These are phyloP conservation scores for Heloderma charlesbogerti DNA, from an alignment of 2,113 vertebrate genomes.

Conservation along the genomic window DNA sequence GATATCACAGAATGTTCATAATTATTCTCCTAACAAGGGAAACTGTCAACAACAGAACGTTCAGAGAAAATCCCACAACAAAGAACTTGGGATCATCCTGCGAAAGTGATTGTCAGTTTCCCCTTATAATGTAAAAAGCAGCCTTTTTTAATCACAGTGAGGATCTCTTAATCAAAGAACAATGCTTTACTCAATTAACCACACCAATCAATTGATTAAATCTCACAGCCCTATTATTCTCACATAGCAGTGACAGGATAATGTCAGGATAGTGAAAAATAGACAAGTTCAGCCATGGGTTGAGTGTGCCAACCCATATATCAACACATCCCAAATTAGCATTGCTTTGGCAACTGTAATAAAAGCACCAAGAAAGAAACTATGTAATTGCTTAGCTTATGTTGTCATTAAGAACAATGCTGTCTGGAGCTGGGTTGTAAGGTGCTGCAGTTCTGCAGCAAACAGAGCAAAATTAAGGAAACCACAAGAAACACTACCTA, in stretches of 20 bases:
- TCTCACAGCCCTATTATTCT: slow-evolving; percentile 14
- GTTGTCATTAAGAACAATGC: slow-evolving; percentile 12
- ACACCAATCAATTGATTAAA: slow-evolving; percentile 6
- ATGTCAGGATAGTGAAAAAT: slow-evolving; percentile 7
- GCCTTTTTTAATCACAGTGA: neutral
- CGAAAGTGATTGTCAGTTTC: neutral
- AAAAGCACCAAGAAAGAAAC: slow-evolving; percentile 34
- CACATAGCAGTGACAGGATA: slow-evolving; percentile 5
- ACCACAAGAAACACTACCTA: neutral
- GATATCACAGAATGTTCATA: neutral
- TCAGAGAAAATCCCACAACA: neutral
- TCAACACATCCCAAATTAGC: slow-evolving; percentile 4
- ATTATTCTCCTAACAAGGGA: slow-evolving; percentile 1
- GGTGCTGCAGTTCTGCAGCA: neutral
- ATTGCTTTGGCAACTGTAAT: slow-evolving; percentile 50
- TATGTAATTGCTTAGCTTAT: slow-evolving; percentile 13
- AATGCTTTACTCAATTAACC: slow-evolving; percentile 1
- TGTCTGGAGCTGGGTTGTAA: slow-evolving; percentile 30
- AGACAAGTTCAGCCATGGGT: slow-evolving; percentile 23
- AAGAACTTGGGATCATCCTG: neutral
- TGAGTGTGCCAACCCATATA: neutral
- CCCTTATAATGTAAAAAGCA: neutral
- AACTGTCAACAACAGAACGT: neutral
- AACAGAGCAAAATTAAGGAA: neutral
- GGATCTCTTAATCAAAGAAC: slow-evolving; percentile 5